phyloP scores from a whole-genome alignment of 2,888 invertebrate species.

The Pandemis corylana region DNA sequence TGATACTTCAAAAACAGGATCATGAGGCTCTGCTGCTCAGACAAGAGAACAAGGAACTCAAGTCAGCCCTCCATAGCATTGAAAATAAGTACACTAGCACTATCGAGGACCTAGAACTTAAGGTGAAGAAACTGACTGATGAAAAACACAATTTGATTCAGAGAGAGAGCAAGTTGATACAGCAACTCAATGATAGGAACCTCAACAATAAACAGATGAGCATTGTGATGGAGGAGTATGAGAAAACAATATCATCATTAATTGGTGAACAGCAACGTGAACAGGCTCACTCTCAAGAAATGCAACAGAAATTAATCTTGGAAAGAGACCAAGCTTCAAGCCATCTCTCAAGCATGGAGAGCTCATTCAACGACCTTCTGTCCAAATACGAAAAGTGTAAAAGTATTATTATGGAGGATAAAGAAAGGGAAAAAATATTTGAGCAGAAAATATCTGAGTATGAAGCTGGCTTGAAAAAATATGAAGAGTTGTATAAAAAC shows the following conservation, averaged over 20 bases:
- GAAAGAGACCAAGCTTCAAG: conserved; percentile 86
- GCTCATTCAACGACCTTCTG: conserved; percentile 86
- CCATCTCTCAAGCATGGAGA: conserved; percentile 86
- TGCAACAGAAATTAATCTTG: conserved; percentile 74
- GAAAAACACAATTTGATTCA: conserved; percentile 65
- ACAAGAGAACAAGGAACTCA: conserved; percentile 73
- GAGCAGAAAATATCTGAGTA: conserved; percentile 88
- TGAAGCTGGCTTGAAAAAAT: conserved; percentile 88
- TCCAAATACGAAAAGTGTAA: conserved; percentile 88
- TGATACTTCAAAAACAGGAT: conserved; percentile 75
- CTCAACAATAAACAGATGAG: conserved; percentile 83
- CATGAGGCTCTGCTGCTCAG: conserved; percentile 69
- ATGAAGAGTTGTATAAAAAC: conserved; percentile 92
- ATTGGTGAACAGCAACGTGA: conserved; percentile 89
- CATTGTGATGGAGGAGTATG: conserved; percentile 91
- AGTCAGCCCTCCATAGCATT: conserved; percentile 65
- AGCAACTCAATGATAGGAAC: conserved; percentile 70
- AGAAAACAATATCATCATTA: conserved; percentile 90
- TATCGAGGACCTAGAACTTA: conserved; percentile 65
- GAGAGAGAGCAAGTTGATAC: conserved; percentile 65
- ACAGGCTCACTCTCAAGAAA: conserved; percentile 79
- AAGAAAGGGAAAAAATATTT: conserved; percentile 87
- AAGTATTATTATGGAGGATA: conserved; percentile 78
- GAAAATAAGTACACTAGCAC: conserved; percentile 64
- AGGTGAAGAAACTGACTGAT: conserved; percentile 68